phyloP scores from a whole-genome alignment of 2,113 vertebrate species.

The Ivindomyrus marchei region DNA sequence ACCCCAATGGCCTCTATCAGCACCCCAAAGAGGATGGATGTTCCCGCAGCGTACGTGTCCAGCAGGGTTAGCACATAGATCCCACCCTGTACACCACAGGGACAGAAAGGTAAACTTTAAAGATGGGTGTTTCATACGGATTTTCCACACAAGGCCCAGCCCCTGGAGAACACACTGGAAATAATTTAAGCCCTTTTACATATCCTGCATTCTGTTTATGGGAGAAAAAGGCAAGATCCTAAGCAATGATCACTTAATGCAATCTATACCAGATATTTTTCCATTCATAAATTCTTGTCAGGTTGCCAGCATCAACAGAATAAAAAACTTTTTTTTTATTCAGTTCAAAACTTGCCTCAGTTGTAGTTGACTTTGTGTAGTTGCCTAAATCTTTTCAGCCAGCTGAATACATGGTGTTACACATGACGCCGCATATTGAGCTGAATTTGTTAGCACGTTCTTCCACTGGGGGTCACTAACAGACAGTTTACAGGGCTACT shows the following conservation, averaged over 20 bases:
- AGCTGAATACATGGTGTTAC: neutral
- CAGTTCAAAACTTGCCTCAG: neutral
- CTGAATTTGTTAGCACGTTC: neutral
- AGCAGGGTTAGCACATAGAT: slow-evolving; percentile 92
- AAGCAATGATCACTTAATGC: neutral
- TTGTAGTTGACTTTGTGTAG: neutral
- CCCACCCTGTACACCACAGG: slow-evolving; percentile 68
- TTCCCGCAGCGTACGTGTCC: slow-evolving; percentile 92
- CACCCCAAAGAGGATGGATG: slow-evolving; percentile 91
- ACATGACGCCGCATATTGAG: neutral
- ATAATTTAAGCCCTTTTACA: neutral
- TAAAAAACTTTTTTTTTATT: neutral
- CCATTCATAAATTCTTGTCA: neutral
- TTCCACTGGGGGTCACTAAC: slow-evolving; percentile 9
- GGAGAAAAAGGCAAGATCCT: neutral
- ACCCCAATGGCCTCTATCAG: slow-evolving; percentile 94
- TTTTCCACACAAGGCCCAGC: neutral
- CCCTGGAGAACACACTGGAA: neutral
- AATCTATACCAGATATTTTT: neutral
- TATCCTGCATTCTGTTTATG: neutral
- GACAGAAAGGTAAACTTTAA: neutral
- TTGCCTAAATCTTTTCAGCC: neutral
- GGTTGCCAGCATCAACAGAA: neutral
- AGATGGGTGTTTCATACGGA: neutral
- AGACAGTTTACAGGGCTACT: neutral